Evolutionary conservation across 2,888 invertebrate genomes (phyloP).

Genomic region (Clanis bilineata): DNA sequence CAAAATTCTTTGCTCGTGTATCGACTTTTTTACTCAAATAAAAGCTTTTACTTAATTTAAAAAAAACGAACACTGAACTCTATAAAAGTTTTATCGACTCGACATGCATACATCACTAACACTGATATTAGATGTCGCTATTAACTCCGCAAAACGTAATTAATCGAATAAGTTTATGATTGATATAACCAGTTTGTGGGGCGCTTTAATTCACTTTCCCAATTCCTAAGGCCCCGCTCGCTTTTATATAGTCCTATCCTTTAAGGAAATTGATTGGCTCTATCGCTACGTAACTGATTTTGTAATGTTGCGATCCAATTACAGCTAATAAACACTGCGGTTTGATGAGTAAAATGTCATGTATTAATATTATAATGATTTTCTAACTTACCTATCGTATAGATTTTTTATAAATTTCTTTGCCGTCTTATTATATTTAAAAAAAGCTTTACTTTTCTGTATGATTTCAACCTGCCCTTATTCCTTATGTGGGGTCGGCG

Average conservation of each 20-base stretch:
- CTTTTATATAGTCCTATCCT: slow-evolving; percentile 79
- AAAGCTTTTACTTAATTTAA: slow-evolving; percentile 19
- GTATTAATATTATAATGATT: not conserved
- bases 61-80: no score
- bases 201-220: slow-evolving; percentile 80
- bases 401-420: no score
- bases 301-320: slow-evolving; percentile 65
- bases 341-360: not conserved
- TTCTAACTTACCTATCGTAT: no score
- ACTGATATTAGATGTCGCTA: slow-evolving; percentile 80
- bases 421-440: no score
- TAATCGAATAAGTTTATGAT: slow-evolving; percentile 83
- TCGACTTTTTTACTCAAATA: no score
- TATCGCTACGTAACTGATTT: slow-evolving; percentile 66
- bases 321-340: slow-evolving; percentile 39
- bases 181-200: slow-evolving; percentile 82
- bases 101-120: slow-evolving; percentile 49
- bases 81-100: not conserved
- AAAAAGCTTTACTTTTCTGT: no score
- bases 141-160: slow-evolving; percentile 83
- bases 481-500: no score
- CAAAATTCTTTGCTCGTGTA: no score
- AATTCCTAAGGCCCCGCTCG: slow-evolving; percentile 64
- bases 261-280: slow-evolving; percentile 74
- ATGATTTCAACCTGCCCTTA: no score